phyloP scores from a whole-genome alignment of 1,140 invertebrate species.

The Potamilus streckersoni region DNA sequence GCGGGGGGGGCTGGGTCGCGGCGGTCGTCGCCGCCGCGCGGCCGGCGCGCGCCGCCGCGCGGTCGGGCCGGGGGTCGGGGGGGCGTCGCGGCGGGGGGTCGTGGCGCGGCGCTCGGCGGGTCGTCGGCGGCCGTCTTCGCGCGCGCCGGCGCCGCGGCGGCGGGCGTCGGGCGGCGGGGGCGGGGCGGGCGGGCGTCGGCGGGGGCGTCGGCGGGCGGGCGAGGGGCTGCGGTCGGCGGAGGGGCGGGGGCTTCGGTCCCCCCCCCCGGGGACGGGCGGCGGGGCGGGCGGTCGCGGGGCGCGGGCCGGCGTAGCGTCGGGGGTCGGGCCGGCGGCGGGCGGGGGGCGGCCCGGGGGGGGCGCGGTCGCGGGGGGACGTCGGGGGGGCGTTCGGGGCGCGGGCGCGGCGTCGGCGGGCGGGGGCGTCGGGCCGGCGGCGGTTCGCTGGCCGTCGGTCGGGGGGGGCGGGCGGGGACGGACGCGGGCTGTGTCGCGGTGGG shows the following conservation, averaged over 20 bases:
- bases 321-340: neutral
- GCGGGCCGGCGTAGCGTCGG: too few species aligned
- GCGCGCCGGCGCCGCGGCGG: neutral
- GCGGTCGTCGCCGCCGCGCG: neutral
- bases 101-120: neutral
- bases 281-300: too few species aligned
- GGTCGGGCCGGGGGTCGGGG: neutral
- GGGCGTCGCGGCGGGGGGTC: neutral
- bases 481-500: too few species aligned
- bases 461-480: too few species aligned
- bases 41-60: neutral
- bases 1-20: neutral
- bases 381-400: too few species aligned
- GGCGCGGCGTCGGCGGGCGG: too few species aligned
- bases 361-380: too few species aligned
- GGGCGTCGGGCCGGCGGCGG: too few species aligned
- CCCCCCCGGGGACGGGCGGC: too few species aligned
- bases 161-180: neutral
- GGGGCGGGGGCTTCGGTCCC: too few species aligned
- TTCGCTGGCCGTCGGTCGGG: too few species aligned
- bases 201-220: neutral
- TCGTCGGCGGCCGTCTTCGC: neutral
- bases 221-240: neutral
- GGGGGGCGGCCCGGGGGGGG: neutral
- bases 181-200: neutral